A percentile compares a stretch with the other conserved stretches of the same genome.
Evolutionary conservation across 2,113 vertebrate genomes (phyloP).

Genomic region (Pomatorhinus ruficollis): DNA sequence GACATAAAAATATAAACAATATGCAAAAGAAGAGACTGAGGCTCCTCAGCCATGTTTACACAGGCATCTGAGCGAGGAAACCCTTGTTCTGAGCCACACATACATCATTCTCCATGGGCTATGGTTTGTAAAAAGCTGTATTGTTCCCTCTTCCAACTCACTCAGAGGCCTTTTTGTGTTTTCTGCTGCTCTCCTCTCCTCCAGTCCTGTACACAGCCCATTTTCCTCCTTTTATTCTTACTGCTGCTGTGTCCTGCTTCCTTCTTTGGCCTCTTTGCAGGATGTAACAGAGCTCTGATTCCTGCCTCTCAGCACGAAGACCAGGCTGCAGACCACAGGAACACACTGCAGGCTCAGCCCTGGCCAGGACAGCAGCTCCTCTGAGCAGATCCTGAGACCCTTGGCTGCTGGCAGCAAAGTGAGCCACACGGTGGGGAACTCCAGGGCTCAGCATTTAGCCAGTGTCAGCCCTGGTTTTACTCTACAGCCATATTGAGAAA

Average conservation of each 20-base stretch:
- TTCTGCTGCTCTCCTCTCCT: neutral
- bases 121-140: neutral
- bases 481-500: neutral
- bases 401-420: neutral
- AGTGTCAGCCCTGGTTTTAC: neutral
- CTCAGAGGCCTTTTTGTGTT: neutral
- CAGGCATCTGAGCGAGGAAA: neutral
- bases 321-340: neutral
- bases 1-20: neutral
- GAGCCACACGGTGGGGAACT: neutral
- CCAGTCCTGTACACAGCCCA: neutral
- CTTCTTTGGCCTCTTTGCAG: neutral
- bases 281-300: neutral
- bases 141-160: neutral
- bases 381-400: neutral
- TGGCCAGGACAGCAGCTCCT: neutral
- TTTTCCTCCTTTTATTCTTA: neutral
- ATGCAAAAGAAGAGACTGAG: neutral
- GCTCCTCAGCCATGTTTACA: slow-evolving; percentile 11
- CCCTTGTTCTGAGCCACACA: neutral
- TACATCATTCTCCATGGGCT: neutral
- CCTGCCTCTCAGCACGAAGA: neutral
- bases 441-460: neutral
- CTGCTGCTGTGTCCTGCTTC: neutral
- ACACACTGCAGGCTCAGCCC: neutral